Evolutionary conservation across 2,888 invertebrate species (phyloP), one percentile per base, ranked within the genome.

Genomic region (Orthosia gracilis): DNA sequence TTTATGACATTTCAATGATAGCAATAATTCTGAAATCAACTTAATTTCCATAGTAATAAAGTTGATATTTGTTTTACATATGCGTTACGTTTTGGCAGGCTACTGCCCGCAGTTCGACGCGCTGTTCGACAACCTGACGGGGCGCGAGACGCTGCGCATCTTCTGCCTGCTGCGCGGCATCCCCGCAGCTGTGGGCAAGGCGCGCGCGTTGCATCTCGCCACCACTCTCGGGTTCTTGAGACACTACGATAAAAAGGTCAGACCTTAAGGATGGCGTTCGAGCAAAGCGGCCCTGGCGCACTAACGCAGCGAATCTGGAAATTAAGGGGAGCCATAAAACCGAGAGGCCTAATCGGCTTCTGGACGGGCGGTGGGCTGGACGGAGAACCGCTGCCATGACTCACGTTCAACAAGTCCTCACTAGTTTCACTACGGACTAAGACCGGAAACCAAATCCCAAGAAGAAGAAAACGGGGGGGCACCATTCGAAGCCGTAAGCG

Each of bases 61-160:
- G 49, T 23, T 23, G n/a, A 49, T 50, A 26, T 52, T 64, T 4
- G 21, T 47, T 61, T 9, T 12, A 21, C 12, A 11, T 11, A 5
- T n/a, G 40, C 9, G 12, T 40, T n/a, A 7, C 45, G n/a, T 2
- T 66, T 59, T 61, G 52, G 23, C 92, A 92, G 97, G 97, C 15
- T 98, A 98, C 89, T 98, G 98, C 89, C 98, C 98, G 3, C 98
- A 98, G 90, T 98, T 98, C 89, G 98, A 98, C 91, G 98, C 97
- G 0, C 88, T 98, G 7, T 95, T 98, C 40, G 97, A 97, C 57
- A 97, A 98, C 88, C 94, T 98, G 85, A 98, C 98, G 0, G 98
- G 98, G 0, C 96, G 97, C 49, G 98, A 98, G 90, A 97, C 97
- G 2, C 91, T 98, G 18, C 95, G 96, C 45, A 97, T 98, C 89